Evolutionary conservation across 30 jellyfish, hydroid and myxozoan species (phyloP).

Genomic region (Morbakka virulenta): DNA sequence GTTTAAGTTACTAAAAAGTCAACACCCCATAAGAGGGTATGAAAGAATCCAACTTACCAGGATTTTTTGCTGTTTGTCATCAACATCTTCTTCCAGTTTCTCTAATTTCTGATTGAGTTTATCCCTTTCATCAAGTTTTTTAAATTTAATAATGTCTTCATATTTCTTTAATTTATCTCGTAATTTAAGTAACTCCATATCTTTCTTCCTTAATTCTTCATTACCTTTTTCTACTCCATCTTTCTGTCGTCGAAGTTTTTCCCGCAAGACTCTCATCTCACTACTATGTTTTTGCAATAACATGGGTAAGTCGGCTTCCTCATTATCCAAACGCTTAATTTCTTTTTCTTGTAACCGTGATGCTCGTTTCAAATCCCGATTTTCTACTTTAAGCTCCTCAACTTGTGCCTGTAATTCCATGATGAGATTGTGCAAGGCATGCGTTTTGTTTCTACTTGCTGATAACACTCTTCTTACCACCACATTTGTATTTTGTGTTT

Average conservation of each 20-base stretch:
- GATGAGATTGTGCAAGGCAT: conserved; percentile 72
- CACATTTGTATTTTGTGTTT: conserved; percentile 1
- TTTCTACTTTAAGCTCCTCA: conserved; percentile 66
- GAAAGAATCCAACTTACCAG: conserved; percentile 41
- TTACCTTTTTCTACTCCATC: conserved; percentile 49
- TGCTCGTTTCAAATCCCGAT: conserved; percentile 80
- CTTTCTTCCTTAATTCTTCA: conserved; percentile 65
- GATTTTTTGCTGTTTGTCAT: conserved; percentile 58
- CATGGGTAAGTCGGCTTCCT: conserved; percentile 89
- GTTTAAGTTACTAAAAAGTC: too few relatives aligned
- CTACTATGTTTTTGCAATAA: conserved; percentile 75
- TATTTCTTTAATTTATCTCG: conserved; percentile 49
- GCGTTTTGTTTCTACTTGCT: conserved; percentile 79
- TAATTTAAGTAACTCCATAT: conserved; percentile 50
- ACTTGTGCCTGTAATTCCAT: conserved; percentile 67
- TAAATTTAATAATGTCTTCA: conserved; percentile 63
- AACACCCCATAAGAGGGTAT: too few relatives aligned
- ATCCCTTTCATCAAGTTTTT: conserved; percentile 63
- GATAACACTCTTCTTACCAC: conserved; percentile 79
- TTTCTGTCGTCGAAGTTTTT: conserved; percentile 64
- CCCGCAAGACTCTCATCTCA: conserved; percentile 64
- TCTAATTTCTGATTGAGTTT: conserved; percentile 54
- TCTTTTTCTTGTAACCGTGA: conserved; percentile 81
- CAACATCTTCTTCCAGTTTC: conserved; percentile 43
- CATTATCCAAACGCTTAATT: conserved; percentile 68